Conservation (phyloP, 2,888 invertebrate genomes). For the Athetis lepigone region DNA sequence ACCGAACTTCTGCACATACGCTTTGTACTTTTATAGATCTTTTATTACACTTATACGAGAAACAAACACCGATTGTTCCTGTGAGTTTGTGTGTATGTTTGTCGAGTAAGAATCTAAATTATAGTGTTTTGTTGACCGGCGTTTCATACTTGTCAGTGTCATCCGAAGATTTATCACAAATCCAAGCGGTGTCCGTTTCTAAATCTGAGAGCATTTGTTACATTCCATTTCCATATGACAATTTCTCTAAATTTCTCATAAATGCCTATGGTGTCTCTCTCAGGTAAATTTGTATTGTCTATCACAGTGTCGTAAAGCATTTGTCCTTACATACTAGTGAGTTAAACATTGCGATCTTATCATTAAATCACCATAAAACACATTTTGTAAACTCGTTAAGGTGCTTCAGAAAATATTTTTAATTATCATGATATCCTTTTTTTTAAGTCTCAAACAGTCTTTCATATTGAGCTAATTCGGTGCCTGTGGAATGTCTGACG, state of each 20-base stretch:
- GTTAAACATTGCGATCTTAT: conserved; percentile 88
- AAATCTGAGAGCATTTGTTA: conserved; percentile 73
- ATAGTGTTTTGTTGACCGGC: conserved; percentile 7
- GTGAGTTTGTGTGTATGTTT: conserved; percentile 40
- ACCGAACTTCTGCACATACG: conserved; percentile 89
- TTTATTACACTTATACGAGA: conserved; percentile 63
- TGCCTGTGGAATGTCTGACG: conserved; percentile 87
- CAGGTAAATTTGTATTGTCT: conserved; percentile 86
- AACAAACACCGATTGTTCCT: conserved; percentile 67
- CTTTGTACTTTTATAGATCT: conserved; percentile 83
- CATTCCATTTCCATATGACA: conserved; percentile 74
- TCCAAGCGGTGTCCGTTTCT: conserved; percentile 71
- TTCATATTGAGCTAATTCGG: conserved; percentile 88
- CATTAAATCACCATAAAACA: conserved; percentile 88
- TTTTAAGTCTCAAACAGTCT: conserved; percentile 88
- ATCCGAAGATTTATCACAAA: conserved; percentile 54
- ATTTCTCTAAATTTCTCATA: conserved; percentile 73
- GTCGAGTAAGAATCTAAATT: conserved; percentile 22
- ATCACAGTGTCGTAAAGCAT: conserved; percentile 90
- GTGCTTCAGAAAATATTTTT: conserved; percentile 88
- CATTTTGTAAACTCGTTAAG: conserved; percentile 86
- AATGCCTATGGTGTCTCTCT: conserved; percentile 84
- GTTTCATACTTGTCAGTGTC: conserved; percentile 15
- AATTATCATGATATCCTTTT: conserved; percentile 81
- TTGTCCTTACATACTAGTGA: conserved; percentile 90